Base-by-base conservation (phyloP, 2,888 invertebrate genomes). In the Hoplodrina blanda region DNA sequence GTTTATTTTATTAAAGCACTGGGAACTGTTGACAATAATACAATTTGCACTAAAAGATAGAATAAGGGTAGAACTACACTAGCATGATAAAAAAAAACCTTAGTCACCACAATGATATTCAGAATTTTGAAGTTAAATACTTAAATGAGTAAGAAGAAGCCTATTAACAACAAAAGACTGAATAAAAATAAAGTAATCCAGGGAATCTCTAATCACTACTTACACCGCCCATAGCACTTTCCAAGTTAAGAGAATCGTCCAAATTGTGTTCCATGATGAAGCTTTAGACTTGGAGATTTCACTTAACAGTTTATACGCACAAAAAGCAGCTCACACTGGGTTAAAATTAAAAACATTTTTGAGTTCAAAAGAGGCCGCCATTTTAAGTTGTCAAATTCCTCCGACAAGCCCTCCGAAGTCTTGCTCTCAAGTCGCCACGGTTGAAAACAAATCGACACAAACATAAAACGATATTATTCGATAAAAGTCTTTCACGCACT, bases 311-410 rank as follows among this genome's bases (percentile, higher is more conserved):
- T 44, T 55, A 41, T 0, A 53, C 44, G 69, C 60, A 69, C 55
- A 62, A 37, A 70, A 65, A 76, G 49, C 46, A 66, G 37, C 64
- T 72, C 33, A 73, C 62, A 76, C 70, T 75, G 76, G 74, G 69
- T 70, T 73, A 85, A 88, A 88, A 83, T 84, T 77, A 79, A 85
- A 87, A 87, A 85, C 76, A 92, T 83, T 85, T 86, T 87, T 81
- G 83, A 93, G 93, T 96, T 96, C 88, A 95, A 96, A 96, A 90
- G 95, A 92, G 93, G 94, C 96, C 96, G 96, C 96, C 96, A 96
- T 96, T 95, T 94, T 95, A 94, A 85, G 89, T 90, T 95, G 95
- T 95, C 96, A 96, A 95, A 94, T 87, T 83, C 77, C 81, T 80
- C 86, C 87, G 88, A 88, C 88, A 76, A 80, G 76, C 76, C 52